phyloP scores from a whole-genome alignment of 2,797 vertebrate species.

The Myiotriccus ornatus region DNA sequence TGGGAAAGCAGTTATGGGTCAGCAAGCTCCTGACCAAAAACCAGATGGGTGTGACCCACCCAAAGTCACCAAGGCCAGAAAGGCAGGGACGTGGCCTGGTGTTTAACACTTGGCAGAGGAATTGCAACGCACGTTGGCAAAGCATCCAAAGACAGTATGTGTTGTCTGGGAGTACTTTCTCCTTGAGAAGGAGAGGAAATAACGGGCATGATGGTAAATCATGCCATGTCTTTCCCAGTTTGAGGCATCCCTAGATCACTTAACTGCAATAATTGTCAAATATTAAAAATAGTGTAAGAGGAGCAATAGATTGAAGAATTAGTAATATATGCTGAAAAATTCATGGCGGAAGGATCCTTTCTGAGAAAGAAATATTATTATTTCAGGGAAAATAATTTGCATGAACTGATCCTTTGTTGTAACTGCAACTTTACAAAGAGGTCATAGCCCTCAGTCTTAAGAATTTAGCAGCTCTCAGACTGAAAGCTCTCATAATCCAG shows the following conservation, averaged over 20 bases:
- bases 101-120: not conserved
- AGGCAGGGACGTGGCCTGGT: not conserved
- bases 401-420: not conserved
- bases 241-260: not conserved
- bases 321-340: not conserved
- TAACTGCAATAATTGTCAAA: not conserved
- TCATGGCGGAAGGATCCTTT: not conserved
- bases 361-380: not conserved
- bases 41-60: too few species aligned
- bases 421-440: slow-evolving; percentile 4
- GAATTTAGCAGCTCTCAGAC: not conserved
- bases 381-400: not conserved
- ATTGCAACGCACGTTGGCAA: not conserved
- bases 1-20: not conserved
- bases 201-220: not conserved
- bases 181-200: not conserved
- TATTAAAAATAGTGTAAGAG: not conserved
- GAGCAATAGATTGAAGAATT: not conserved
- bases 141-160: not conserved
- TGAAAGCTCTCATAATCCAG: slow-evolving; percentile 44
- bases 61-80: not conserved
- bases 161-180: not conserved
- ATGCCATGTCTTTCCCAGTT: not conserved
- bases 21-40: not conserved
- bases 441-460: not conserved